These are phyloP conservation scores for Serilophus lunatus DNA, from an alignment of 2,113 vertebrate genomes.

Conservation along the genomic window DNA sequence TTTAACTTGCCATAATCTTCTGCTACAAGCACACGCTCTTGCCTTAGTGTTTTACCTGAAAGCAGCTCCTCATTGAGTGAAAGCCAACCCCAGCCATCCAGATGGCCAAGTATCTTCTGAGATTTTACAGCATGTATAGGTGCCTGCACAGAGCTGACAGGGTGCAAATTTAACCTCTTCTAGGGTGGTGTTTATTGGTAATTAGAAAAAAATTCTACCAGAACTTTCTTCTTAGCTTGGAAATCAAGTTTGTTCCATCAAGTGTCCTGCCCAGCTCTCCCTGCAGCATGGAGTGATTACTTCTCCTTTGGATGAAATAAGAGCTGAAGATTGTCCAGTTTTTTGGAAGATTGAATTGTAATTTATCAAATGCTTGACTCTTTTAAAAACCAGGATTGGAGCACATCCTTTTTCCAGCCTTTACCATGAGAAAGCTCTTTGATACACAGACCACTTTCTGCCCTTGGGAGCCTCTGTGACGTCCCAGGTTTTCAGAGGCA, in stretches of 20 bases:
- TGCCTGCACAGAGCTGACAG: neutral
- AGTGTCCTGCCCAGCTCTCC: neutral
- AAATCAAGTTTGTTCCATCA: neutral
- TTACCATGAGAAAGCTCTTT: neutral
- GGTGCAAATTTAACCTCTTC: neutral
- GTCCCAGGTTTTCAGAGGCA: neutral
- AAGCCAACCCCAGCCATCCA: neutral
- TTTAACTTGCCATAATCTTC: neutral
- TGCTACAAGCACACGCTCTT: neutral
- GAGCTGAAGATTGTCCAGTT: neutral
- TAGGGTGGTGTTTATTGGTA: neutral
- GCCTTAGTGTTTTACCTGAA: neutral
- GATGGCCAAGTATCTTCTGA: neutral
- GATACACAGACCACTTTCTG: neutral
- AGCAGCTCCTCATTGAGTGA: neutral
- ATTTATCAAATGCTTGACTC: neutral
- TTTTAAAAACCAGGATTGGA: neutral
- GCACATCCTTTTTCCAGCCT: neutral
- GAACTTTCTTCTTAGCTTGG: neutral
- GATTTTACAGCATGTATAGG: rapidly evolving
- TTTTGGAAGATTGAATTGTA: too few relatives aligned
- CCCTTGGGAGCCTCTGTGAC: neutral
- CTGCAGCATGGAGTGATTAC: neutral
- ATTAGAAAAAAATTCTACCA: neutral
- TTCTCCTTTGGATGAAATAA: neutral